Percentiles rank a stretch among this genome's conserved stretches.
phyloP scores from a whole-genome alignment of 2,113 vertebrate species.

The Rhipidura dahli region DNA sequence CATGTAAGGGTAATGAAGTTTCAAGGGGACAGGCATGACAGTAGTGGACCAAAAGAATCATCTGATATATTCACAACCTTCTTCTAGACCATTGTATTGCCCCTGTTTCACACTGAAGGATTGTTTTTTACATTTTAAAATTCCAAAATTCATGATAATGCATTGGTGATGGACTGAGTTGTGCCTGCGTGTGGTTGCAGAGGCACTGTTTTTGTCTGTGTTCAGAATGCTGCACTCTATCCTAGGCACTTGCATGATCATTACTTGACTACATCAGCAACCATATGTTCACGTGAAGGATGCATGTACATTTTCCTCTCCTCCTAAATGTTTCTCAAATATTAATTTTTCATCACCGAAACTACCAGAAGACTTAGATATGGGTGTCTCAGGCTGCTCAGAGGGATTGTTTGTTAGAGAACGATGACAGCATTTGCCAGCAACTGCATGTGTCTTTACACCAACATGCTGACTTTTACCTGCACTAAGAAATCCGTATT shows the following conservation, averaged over 20 bases:
- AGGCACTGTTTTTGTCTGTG: background rate
- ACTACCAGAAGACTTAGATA: background rate
- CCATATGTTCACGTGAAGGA: background rate
- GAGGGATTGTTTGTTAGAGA: background rate
- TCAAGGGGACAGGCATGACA: background rate
- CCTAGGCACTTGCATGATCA: background rate
- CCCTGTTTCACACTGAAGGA: background rate
- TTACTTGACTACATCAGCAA: background rate
- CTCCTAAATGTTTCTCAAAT: background rate
- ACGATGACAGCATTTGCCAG: background rate
- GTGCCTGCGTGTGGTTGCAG: background rate
- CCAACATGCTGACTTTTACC: background rate
- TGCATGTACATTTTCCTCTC: background rate
- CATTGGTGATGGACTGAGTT: background rate
- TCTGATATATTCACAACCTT: background rate
- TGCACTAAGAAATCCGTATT: background rate
- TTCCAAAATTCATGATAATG: background rate
- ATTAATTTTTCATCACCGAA: background rate
- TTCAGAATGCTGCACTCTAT: background rate
- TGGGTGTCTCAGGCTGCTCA: background rate
- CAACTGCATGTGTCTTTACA: background rate
- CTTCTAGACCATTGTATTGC: background rate
- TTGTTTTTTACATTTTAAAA: background rate
- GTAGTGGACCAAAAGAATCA: background rate
- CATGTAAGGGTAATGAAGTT: background rate